A percentile compares a stretch with the other conserved stretches of the same genome.
phyloP scores from a whole-genome alignment of 2,888 invertebrate species.

The Ariolimax columbianus region DNA sequence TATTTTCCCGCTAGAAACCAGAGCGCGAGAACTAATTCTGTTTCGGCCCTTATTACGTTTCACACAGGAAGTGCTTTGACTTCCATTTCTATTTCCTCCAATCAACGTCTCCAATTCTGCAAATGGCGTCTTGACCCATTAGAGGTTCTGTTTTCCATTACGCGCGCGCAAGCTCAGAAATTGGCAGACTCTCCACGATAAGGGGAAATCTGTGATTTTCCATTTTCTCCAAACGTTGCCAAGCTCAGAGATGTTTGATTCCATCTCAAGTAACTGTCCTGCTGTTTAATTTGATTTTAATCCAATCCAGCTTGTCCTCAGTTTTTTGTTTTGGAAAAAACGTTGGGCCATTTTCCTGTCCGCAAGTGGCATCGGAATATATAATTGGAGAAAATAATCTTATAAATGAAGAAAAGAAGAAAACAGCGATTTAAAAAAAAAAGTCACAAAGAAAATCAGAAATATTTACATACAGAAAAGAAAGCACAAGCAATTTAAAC shows the following conservation, averaged over 20 bases:
- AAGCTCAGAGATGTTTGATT: not conserved
- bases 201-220: constrained; percentile 1
- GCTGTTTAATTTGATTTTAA: constrained; percentile 33
- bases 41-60: constrained; percentile 10
- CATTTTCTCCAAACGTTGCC: not conserved
- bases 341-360: too few species aligned
- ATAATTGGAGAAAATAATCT: too few species aligned
- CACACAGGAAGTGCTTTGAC: constrained; percentile 31
- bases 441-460: too few species aligned
- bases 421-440: too few species aligned
- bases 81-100: constrained; percentile 27
- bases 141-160: constrained; percentile 30
- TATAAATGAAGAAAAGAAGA: too few species aligned
- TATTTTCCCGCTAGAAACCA: not conserved
- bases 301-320: not conserved
- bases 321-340: too few species aligned
- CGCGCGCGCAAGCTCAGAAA: not conserved
- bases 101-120: not conserved
- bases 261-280: not conserved
- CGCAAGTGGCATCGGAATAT: too few species aligned
- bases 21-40: constrained; percentile 5
- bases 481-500: too few species aligned
- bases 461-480: too few species aligned
- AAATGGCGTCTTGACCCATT: constrained; percentile 34
- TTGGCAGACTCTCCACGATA: not conserved